Evolutionary conservation across 2,113 vertebrate genomes (phyloP), one percentile per base, ranked within the genome.

Genomic region (Cavia aperea): DNA sequence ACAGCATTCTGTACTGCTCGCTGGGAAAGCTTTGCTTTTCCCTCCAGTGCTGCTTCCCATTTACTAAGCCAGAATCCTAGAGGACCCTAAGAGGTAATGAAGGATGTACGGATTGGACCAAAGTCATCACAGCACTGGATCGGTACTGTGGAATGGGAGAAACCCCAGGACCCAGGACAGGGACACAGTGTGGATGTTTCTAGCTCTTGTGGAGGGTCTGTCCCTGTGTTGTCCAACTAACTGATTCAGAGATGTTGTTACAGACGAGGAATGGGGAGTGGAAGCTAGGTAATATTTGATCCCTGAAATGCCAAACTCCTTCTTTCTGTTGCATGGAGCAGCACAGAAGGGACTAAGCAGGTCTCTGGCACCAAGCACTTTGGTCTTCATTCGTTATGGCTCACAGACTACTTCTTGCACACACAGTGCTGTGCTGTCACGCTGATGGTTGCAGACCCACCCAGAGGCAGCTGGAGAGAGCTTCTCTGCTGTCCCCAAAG

Each of bases 61-160:
- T 91, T 79, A 43, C 33, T 79, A 87, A 89, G 65, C 56, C n/a
- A 82, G 70, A 16, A n/a, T 88, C 77, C 43, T 90, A 2, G 54
- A 86, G 82, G 58, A 95, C 65, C 93, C 79, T 39, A 36, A 70
- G 93, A 86, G 82, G 68, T 60, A 26, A 13, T 43, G 31, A 68
- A 94, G 66, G 86, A 92, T 77, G 86, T 82, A 89, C 81, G 73
- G 63, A 81, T 43, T 73, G 62, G 82, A 89, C 82, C 62, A 23
- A 94, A 72, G 58, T 94, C 79, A 72, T 92, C 54, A 56, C 23
- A 90, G 88, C 82, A 95, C 49, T 73, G 73, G 75, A 62, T 88
- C 4, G 68, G 63, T 66, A 77, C 86, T 93, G 24, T 33, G 51
- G n/a, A 75, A 72, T 81, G 58, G 93, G 33, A 88, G 88, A 86